Percentiles rank a stretch among this genome's conserved stretches.
Evolutionary conservation across 2,113 vertebrate species (phyloP).

Genomic region (Galeopterus variegatus): DNA sequence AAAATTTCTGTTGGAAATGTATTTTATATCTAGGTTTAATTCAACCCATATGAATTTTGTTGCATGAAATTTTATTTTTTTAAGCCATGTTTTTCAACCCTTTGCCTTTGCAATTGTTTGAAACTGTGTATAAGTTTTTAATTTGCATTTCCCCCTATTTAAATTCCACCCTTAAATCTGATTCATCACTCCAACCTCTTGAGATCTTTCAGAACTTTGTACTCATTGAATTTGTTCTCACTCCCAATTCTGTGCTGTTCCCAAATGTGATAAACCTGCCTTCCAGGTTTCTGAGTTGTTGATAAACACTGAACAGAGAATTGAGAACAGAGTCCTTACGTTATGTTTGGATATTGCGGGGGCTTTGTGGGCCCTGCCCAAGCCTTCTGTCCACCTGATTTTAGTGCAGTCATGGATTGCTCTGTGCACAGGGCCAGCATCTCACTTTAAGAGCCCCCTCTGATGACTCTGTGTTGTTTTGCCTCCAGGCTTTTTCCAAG

Average conservation of each 20-base stretch:
- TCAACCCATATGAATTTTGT: background rate
- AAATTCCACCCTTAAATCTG: conserved; percentile 28
- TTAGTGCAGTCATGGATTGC: background rate
- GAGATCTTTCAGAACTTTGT: conserved; percentile 50
- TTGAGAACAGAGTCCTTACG: background rate
- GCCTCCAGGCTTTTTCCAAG: background rate
- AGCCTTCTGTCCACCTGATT: background rate
- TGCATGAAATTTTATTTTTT: background rate
- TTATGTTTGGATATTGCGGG: background rate
- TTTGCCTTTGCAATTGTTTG: conserved; percentile 35
- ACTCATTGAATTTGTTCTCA: background rate
- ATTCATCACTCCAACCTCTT: conserved; percentile 11
- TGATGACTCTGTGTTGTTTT: background rate
- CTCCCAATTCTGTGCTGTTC: background rate
- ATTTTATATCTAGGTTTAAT: background rate
- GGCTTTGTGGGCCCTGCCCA: background rate
- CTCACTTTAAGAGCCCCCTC: background rate
- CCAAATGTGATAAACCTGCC: background rate
- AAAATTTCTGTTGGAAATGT: conserved; percentile 1
- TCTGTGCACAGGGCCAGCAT: background rate
- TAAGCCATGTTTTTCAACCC: background rate
- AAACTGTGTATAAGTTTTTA: background rate
- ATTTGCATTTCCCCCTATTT: conserved; percentile 12
- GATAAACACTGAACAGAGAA: background rate
- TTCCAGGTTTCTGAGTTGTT: background rate